Percentiles rank a stretch among this genome's conserved stretches.
phyloP scores from a whole-genome alignment of 2,797 vertebrate genomes.

The Natrix natrix region DNA sequence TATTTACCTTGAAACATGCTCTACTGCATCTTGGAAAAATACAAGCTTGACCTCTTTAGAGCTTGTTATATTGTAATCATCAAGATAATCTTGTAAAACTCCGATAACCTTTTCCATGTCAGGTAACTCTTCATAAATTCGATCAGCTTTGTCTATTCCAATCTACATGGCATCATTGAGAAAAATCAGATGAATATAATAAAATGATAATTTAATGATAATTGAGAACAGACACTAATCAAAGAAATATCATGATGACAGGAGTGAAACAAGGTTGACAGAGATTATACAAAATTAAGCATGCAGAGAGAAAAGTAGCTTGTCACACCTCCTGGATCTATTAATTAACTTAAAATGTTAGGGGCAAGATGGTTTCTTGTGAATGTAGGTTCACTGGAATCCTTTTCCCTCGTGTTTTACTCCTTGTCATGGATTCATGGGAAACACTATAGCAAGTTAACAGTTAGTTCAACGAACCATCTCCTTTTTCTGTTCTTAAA shows the following conservation, averaged over 20 bases:
- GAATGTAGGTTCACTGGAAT: neutral
- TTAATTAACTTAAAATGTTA: neutral
- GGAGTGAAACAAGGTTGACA: neutral
- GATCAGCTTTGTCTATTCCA: slow-evolving; percentile 73
- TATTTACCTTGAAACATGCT: slow-evolving; percentile 84
- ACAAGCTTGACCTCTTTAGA: slow-evolving; percentile 85
- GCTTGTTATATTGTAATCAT: slow-evolving; percentile 82
- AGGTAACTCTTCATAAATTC: slow-evolving; percentile 79
- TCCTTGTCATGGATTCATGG: neutral
- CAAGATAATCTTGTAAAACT: slow-evolving; percentile 84
- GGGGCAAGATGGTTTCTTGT: neutral
- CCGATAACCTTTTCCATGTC: slow-evolving; percentile 77
- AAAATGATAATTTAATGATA: neutral
- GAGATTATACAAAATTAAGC: neutral
- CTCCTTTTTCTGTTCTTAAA: neutral
- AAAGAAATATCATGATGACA: neutral
- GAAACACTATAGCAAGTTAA: neutral
- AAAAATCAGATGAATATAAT: neutral
- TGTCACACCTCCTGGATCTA: neutral
- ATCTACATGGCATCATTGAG: slow-evolving; percentile 58
- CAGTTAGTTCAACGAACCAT: neutral
- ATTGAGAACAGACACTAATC: neutral
- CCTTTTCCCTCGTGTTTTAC: neutral
- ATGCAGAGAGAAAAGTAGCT: neutral
- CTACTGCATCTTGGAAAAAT: slow-evolving; percentile 87